A percentile compares a stretch with the other conserved stretches of the same genome.
Evolutionary conservation across 1,140 invertebrate species (phyloP).

Genomic region (Drosophila bipectinata): DNA sequence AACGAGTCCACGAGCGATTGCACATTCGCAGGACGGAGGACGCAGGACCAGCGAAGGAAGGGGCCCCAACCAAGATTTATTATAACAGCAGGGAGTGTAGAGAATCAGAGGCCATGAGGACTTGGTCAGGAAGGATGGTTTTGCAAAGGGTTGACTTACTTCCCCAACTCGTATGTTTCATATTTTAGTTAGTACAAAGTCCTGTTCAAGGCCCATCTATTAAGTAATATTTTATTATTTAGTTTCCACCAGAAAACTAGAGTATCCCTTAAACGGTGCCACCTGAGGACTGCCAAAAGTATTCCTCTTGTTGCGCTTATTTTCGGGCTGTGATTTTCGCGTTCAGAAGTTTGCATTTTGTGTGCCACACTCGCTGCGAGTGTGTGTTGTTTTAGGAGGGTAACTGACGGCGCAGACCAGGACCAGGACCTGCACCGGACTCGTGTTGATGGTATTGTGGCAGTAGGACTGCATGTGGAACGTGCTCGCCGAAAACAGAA

Average conservation of each 20-base stretch:
- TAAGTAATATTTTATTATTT: too few species aligned
- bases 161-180: too few species aligned
- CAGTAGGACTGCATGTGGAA: slow-evolving; percentile 70
- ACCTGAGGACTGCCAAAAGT: slow-evolving; percentile 5
- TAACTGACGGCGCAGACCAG: not conserved
- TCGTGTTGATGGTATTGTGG: slow-evolving; percentile 58
- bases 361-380: slow-evolving; percentile 11
- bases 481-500: slow-evolving; percentile 42
- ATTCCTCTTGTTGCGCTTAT: slow-evolving; percentile 63
- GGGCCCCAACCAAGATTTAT: slow-evolving; percentile 39
- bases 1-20: slow-evolving; percentile 30
- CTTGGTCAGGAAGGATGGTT: too few species aligned
- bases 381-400: slow-evolving; percentile 30
- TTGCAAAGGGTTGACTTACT: too few species aligned
- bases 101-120: not conserved
- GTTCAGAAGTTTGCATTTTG: slow-evolving; percentile 54
- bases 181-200: too few species aligned
- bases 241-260: not conserved
- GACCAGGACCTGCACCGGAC: not conserved
- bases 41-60: slow-evolving; percentile 39
- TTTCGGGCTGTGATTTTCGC: slow-evolving; percentile 72
- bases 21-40: slow-evolving; percentile 27
- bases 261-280: slow-evolving; percentile 22
- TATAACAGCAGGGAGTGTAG: not conserved
- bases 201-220: too few species aligned